A percentile compares a stretch with the other conserved stretches of the same genome.
Conservation (phyloP, 2,797 vertebrate genomes). For the Ispidina picta region DNA sequence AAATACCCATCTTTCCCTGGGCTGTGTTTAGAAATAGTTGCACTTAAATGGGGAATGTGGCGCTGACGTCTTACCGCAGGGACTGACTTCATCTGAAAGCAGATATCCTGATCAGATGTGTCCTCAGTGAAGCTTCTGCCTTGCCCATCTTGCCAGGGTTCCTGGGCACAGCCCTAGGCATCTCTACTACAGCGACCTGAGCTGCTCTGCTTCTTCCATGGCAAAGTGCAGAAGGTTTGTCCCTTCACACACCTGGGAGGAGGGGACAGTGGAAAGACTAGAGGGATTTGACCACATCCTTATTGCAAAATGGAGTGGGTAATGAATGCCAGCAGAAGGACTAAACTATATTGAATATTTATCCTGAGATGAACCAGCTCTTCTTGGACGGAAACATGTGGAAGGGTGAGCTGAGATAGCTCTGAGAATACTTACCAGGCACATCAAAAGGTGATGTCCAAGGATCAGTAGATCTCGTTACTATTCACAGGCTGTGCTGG, state of each 20-base stretch:
- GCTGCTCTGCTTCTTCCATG: background rate
- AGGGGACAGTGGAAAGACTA: background rate
- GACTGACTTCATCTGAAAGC: background rate
- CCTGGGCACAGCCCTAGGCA: background rate
- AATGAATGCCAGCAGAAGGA: background rate
- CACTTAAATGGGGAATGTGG: background rate
- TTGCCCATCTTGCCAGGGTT: background rate
- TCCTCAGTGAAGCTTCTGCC: background rate
- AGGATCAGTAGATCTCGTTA: background rate
- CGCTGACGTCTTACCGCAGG: background rate
- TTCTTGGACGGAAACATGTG: rapidly evolving
- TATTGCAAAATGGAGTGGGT: background rate
- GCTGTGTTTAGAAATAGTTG: slow-evolving; percentile 41
- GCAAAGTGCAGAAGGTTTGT: rapidly evolving
- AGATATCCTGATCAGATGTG: background rate
- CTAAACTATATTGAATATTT: background rate
- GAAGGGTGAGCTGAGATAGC: rapidly evolving
- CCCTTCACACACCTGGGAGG: background rate
- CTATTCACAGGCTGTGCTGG: background rate
- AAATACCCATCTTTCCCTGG: background rate
- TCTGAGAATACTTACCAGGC: background rate
- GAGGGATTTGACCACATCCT: background rate
- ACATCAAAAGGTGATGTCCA: background rate
- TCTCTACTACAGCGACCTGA: background rate
- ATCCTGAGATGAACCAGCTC: background rate